phyloP scores from a whole-genome alignment of 1,140 invertebrate genomes.

The Eurosta solidaginis region DNA sequence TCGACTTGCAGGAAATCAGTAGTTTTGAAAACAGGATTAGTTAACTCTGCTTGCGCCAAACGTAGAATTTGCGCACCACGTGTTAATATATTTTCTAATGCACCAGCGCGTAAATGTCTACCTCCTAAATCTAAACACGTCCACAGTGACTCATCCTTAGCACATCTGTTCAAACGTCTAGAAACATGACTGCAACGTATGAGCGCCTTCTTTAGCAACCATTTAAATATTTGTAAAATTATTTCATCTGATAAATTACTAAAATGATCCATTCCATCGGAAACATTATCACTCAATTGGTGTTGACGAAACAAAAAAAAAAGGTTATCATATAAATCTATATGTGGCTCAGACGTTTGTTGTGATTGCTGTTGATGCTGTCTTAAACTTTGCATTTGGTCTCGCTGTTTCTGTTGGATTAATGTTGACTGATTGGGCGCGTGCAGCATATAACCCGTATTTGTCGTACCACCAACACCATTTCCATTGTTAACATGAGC shows the following conservation, averaged over 20 bases:
- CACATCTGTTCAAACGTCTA: constrained; percentile 70
- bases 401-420: not conserved
- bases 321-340: not conserved
- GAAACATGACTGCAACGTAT: constrained; percentile 72
- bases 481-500: not conserved
- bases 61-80: constrained; percentile 76
- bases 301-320: constrained; percentile 54
- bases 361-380: too few species aligned
- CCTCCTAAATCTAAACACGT: constrained; percentile 77
- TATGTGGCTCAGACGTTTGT: not conserved
- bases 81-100: constrained; percentile 71
- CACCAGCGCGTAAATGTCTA: constrained; percentile 69
- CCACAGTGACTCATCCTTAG: constrained; percentile 83
- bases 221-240: constrained; percentile 78
- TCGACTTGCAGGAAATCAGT: constrained; percentile 31
- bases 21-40: too few species aligned
- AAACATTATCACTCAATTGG: too few species aligned
- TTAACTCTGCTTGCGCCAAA: constrained; percentile 75
- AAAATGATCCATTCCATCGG: constrained; percentile 63
- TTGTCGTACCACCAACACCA: not conserved
- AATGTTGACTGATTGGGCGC: not conserved
- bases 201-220: constrained; percentile 77
- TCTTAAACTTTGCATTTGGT: too few species aligned
- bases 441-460: not conserved
- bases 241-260: constrained; percentile 80